Conservation (phyloP, 2,888 invertebrate genomes). For the Merodon equestris region DNA sequence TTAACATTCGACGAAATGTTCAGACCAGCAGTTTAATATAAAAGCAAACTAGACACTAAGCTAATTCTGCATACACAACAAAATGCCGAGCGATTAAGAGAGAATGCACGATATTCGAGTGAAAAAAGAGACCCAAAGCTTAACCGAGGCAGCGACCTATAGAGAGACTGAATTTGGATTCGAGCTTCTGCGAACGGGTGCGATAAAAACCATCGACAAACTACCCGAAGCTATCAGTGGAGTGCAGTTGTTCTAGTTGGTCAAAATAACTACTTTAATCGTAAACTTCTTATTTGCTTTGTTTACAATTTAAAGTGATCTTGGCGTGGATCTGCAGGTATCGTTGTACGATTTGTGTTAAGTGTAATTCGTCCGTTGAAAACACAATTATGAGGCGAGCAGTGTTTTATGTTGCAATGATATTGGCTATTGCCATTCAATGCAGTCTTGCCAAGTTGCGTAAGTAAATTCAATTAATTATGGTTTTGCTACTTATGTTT, state of each 20-base stretch:
- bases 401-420: conserved; percentile 33
- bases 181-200: conserved; percentile 29
- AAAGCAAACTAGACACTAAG: neutral
- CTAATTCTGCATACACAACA: neutral
- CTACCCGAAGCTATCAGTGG: conserved; percentile 17
- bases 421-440: conserved; percentile 28
- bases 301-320: neutral
- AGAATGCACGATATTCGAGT: neutral
- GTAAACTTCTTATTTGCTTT: neutral
- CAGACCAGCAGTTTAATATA: no score
- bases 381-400: conserved; percentile 15
- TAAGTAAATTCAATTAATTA: conserved; percentile 32
- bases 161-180: conserved; percentile 8
- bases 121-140: conserved; percentile 48
- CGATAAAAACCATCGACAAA: conserved; percentile 44
- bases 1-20: no score
- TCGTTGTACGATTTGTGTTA: neutral
- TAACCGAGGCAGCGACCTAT: neutral
- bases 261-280: neutral
- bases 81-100: conserved; percentile 29
- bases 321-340: neutral
- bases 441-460: conserved; percentile 38
- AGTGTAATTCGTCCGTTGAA: conserved; percentile 5
- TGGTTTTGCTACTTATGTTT: neutral
- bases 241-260: conserved; percentile 43